Evolutionary conservation across 2,797 vertebrate species (phyloP), one percentile per base, ranked within the genome.

Genomic region (Heliangelus exortis): DNA sequence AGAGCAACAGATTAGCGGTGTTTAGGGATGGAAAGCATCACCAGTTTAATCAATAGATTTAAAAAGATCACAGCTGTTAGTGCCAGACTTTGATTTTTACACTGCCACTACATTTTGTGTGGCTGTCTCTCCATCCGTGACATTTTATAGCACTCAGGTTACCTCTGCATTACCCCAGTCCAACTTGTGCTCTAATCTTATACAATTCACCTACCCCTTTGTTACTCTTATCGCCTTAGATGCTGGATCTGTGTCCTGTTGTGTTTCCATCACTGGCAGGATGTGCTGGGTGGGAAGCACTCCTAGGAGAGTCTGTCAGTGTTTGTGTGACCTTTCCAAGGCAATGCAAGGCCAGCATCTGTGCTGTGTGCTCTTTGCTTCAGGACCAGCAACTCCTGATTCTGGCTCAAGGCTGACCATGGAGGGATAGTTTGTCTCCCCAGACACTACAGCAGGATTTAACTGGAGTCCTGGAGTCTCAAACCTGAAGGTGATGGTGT

Each of bases 41-140:
- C 88, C 92, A 55, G 51, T 84, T 91, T 91, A 93, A 93, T 96
- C 90, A 77, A 92, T 89, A 84, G 80, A 93, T 94, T 92, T 36
- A 93, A 90, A 93, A 94, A 92, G 88, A 96, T 95, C 89, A 96
- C 63, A 84, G 65, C 59, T 0, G 0, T 88, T 94, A 88, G 74
- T 67, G 77, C 57, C 92, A 71, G 67, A 54, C 87, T 95, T 92
- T 94, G 93, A 93, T 90, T 96, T 92, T 94, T 51, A 88, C 50
- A 41, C 66, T 80, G 66, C 39, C 48, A 34, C 83, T 91, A 28
- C 53, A 78, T 90, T 91, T 88, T 92, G 85, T 72, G 33, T 80
- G 74, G 8, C 63, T 91, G 39, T 18, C 29, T 88, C 74, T 28
- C 36, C 33, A 77, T 59, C 57, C 68, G 33, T 67, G 33, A 41